A percentile compares a stretch with the other conserved stretches of the same genome.
Evolutionary conservation across 2,797 vertebrate genomes (phyloP).

Genomic region (Trematomus bernacchii): DNA sequence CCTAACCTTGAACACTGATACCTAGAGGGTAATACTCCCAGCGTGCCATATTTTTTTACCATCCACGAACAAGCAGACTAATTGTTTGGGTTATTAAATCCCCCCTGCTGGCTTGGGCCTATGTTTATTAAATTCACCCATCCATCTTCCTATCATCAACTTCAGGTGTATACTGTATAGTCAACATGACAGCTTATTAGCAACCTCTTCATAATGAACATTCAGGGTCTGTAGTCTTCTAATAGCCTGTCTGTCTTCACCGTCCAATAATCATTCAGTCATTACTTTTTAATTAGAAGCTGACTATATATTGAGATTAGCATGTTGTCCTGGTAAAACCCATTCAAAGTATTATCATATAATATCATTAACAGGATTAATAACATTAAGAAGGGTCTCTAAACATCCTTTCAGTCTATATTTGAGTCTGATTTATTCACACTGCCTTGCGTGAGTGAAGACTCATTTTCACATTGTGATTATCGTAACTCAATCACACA

Average conservation of each 20-base stretch:
- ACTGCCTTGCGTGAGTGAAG: not conserved
- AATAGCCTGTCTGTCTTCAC: conserved; percentile 59
- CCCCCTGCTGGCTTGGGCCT: not conserved
- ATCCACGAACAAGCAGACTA: conserved; percentile 24
- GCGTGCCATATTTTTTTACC: conserved; percentile 25
- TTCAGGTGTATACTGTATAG: conserved; percentile 23
- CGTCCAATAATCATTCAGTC: conserved; percentile 49
- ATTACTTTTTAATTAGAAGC: conserved; percentile 38
- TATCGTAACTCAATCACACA: conserved; percentile 26
- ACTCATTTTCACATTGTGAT: conserved; percentile 11
- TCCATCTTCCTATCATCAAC: conserved; percentile 62
- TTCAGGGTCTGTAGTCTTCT: conserved; percentile 28
- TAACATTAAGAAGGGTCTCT: not conserved
- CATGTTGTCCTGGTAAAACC: not conserved
- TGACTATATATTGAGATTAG: conserved; percentile 8
- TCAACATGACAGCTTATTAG: conserved; percentile 14
- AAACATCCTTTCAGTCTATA: not conserved
- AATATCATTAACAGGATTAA: conserved; percentile 7
- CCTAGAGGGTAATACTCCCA: conserved; percentile 22
- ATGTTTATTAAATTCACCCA: conserved; percentile 26
- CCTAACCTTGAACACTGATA: conserved; percentile 33
- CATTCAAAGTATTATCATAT: conserved; percentile 14
- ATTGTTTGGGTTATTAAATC: conserved; percentile 39
- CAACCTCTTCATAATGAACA: conserved; percentile 35
- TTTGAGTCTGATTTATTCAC: conserved; percentile 25